Evolutionary conservation across 2,113 vertebrate species (phyloP).

Genomic region (Datnioides undecimradiatus): DNA sequence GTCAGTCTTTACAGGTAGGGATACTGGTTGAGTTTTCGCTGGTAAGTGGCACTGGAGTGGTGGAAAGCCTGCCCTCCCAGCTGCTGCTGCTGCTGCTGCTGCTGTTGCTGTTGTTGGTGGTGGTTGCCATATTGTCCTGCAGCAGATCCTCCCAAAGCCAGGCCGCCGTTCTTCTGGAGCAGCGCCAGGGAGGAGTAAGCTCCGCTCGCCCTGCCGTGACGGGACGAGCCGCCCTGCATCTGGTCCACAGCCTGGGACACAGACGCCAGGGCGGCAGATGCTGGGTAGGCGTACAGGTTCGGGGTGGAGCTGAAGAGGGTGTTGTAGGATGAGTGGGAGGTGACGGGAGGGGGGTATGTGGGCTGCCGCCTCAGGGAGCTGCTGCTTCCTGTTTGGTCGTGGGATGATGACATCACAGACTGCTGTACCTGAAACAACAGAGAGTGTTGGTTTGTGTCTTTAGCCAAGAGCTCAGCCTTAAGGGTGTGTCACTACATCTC

Average conservation of each 20-base stretch:
- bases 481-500: too few species aligned
- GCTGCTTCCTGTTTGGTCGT: conserved; percentile 85
- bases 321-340: conserved; percentile 91
- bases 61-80: conserved; percentile 76
- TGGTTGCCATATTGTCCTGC: conserved; percentile 91
- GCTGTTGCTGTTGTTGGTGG: conserved; percentile 86
- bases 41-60: conserved; percentile 90
- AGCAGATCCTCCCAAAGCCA: conserved; percentile 82
- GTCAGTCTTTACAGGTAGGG: conserved; percentile 88
- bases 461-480: too few species aligned
- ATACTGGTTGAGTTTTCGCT: conserved; percentile 94
- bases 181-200: conserved; percentile 88
- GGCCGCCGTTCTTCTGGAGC: conserved; percentile 90
- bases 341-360: conserved; percentile 88
- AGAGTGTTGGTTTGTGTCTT: neutral
- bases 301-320: conserved; percentile 92
- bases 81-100: conserved; percentile 82
- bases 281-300: conserved; percentile 94
- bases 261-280: conserved; percentile 90
- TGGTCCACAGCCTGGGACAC: conserved; percentile 95
- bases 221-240: conserved; percentile 89
- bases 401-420: conserved; percentile 87
- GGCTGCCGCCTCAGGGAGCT: conserved; percentile 90
- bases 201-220: conserved; percentile 82
- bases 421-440: conserved; percentile 88